Conservation (phyloP, 2,113 vertebrate genomes). For the Anolis carolinensis region DNA sequence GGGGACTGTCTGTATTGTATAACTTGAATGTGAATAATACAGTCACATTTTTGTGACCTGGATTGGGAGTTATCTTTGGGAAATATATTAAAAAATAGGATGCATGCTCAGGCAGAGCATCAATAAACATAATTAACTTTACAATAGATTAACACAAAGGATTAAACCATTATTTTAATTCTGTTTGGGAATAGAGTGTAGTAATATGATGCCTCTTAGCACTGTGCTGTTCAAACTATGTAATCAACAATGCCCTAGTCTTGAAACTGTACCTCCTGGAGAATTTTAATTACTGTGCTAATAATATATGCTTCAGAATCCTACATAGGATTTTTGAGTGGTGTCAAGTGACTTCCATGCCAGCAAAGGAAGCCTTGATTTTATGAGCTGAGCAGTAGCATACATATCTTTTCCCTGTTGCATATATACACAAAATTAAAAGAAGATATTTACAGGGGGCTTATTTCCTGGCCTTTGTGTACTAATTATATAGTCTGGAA, state of each 20-base stretch:
- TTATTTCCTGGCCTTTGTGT: background rate
- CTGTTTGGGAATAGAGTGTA: slow-evolving; percentile 27
- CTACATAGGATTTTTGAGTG: slow-evolving; percentile 43
- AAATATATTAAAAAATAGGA: slow-evolving; percentile 36
- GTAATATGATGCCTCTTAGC: slow-evolving; percentile 43
- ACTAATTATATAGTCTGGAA: background rate
- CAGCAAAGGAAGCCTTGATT: background rate
- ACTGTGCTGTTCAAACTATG: slow-evolving; percentile 40
- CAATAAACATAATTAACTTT: slow-evolving; percentile 51
- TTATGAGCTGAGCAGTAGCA: background rate
- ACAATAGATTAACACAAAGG: slow-evolving; percentile 52
- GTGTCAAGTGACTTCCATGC: slow-evolving; percentile 26
- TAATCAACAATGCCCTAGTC: slow-evolving; percentile 53
- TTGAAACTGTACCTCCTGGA: slow-evolving; percentile 51
- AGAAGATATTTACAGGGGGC: background rate
- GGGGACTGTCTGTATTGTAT: no score
- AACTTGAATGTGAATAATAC: background rate
- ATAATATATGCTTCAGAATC: slow-evolving; percentile 53
- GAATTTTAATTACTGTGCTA: slow-evolving; percentile 63
- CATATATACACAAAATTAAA: background rate
- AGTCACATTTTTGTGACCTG: background rate
- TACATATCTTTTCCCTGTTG: background rate
- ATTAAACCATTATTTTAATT: slow-evolving; percentile 42
- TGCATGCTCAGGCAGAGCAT: slow-evolving; percentile 22
- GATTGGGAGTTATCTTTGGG: slow-evolving; percentile 4